Percentiles rank a stretch among this genome's conserved stretches.
Evolutionary conservation across 2,888 invertebrate species (phyloP).

Genomic region (Nesidiocoris tenuis): DNA sequence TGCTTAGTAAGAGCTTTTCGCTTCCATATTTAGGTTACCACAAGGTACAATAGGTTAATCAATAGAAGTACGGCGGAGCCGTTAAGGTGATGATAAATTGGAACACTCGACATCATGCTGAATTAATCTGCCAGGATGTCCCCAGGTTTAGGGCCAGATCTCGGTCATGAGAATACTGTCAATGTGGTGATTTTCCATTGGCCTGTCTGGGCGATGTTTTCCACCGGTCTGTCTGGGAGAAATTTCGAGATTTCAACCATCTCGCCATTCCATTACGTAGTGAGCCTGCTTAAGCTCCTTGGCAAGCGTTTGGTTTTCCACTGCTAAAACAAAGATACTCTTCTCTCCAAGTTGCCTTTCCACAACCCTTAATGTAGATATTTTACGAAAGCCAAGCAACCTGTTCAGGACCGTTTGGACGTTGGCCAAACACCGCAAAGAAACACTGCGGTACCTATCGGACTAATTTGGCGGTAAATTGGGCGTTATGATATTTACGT

Average conservation of each 20-base stretch:
- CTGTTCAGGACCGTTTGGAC: constrained; percentile 30
- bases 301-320: not conserved
- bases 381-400: constrained; percentile 27
- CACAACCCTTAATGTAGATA: constrained; percentile 6
- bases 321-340: not conserved
- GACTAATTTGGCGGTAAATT: constrained; percentile 32
- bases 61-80: no score
- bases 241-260: not conserved
- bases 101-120: no score
- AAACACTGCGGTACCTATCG: constrained; percentile 21
- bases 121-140: no score
- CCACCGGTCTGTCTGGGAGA: not conserved
- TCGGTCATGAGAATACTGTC: not conserved
- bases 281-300: not conserved
- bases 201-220: no score
- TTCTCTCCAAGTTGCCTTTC: not conserved
- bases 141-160: no score
- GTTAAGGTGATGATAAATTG: no score
- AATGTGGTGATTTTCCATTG: no score
- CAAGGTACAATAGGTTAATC: no score
- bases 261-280: not conserved
- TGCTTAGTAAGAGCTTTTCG: no score
- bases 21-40: no score
- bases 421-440: constrained; percentile 18
- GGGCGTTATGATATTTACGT: constrained; percentile 23